phyloP scores from a whole-genome alignment of 2,797 vertebrate species.

The Malurus leucopterus region DNA sequence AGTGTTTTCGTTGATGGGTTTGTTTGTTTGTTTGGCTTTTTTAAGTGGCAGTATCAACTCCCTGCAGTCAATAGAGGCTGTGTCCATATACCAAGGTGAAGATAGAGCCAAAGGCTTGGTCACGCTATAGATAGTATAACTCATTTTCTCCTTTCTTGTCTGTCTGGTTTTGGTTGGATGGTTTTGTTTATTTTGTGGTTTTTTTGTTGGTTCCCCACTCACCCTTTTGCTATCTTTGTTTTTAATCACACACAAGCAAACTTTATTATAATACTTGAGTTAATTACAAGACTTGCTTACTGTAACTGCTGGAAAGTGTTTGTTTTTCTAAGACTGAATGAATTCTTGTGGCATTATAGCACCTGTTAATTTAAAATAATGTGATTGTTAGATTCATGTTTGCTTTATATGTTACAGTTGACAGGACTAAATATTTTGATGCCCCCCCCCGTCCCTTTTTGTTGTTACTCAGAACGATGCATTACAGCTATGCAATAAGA shows the following conservation, averaged over 20 bases:
- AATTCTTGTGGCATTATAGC: neutral
- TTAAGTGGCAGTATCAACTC: neutral
- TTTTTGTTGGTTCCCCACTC: neutral
- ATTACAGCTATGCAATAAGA: slow-evolving; percentile 92
- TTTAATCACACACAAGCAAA: neutral
- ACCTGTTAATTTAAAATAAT: neutral
- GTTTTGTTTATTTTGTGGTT: neutral
- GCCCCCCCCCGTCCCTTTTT: neutral
- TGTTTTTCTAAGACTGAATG: neutral
- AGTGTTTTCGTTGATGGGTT: neutral
- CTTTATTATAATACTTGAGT: neutral
- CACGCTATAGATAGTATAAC: neutral
- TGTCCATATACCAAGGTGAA: neutral
- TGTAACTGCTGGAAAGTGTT: neutral
- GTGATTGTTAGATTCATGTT: neutral
- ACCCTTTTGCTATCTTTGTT: neutral
- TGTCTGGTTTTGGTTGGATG: neutral
- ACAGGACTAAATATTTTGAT: neutral
- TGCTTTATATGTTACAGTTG: neutral
- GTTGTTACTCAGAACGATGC: slow-evolving; percentile 83
- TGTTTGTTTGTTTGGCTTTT: neutral
- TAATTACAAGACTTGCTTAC: neutral
- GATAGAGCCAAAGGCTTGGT: neutral
- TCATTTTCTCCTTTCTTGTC: neutral
- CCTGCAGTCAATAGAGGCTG: neutral